A percentile compares a stretch with the other conserved stretches of the same genome.
phyloP scores from a whole-genome alignment of 2,888 invertebrate genomes.

The Stratiomys singularior region DNA sequence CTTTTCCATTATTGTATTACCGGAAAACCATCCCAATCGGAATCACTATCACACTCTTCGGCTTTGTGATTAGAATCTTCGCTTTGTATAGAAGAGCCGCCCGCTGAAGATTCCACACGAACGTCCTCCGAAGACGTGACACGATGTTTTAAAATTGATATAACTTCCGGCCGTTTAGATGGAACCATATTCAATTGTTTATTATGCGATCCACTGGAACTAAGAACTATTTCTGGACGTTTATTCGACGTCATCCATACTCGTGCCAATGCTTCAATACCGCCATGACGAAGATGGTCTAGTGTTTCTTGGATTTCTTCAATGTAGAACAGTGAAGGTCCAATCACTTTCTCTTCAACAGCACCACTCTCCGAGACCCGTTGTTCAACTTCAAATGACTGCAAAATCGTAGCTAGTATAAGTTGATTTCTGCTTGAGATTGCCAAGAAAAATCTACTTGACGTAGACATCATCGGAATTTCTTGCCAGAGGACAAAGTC shows the following conservation, averaged over 20 bases:
- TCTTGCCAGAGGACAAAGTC: conserved; percentile 82
- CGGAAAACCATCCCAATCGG: conserved; percentile 76
- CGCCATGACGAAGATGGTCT: conserved; percentile 79
- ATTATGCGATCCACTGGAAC: conserved; percentile 37
- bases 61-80: conserved; percentile 57
- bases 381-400: conserved; percentile 47
- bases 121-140: conserved; percentile 65
- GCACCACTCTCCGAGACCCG: conserved; percentile 52
- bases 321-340: conserved; percentile 85
- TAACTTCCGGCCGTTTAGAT: conserved; percentile 56
- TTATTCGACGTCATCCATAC: conserved; percentile 70
- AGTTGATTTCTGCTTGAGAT: conserved; percentile 78
- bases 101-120: conserved; percentile 58
- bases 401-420: conserved; percentile 75
- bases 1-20: conserved; percentile 39
- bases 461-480: conserved; percentile 63
- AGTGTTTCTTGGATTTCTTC: conserved; percentile 91
- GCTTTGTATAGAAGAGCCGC: conserved; percentile 61
- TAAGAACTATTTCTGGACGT: conserved; percentile 65
- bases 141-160: conserved; percentile 71
- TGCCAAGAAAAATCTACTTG: conserved; percentile 77
- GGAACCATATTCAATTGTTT: background rate
- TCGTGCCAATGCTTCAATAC: conserved; percentile 76
- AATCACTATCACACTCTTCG: conserved; percentile 76
- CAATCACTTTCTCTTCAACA: conserved; percentile 63